Evolutionary conservation across 2,113 vertebrate species (phyloP).

Genomic region (Orycteropus afer): DNA sequence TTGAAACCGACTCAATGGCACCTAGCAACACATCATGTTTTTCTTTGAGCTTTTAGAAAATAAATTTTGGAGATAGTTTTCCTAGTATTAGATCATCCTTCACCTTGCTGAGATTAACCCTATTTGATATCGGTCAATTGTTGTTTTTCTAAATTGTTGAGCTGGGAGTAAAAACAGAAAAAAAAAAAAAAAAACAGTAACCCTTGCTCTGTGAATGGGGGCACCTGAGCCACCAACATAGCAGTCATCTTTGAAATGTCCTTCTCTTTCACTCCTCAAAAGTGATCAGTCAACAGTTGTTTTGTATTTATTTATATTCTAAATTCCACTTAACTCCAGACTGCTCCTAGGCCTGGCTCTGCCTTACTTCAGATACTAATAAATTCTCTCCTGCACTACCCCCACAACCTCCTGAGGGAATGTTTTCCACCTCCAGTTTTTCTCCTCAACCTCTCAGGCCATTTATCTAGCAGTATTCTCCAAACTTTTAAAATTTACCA

Average conservation of each 20-base stretch:
- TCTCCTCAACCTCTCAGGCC: not conserved
- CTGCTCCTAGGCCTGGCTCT: not conserved
- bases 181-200: not conserved
- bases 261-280: not conserved
- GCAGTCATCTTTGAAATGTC: not conserved
- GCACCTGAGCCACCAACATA: not conserved
- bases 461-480: not conserved
- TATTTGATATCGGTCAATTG: not conserved
- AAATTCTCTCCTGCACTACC: not conserved
- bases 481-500: not conserved
- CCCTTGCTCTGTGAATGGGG: not conserved
- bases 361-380: not conserved
- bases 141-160: not conserved
- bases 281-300: not conserved
- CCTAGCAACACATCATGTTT: not conserved
- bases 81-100: not conserved
- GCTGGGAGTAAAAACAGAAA: not conserved
- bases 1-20: too few species aligned
- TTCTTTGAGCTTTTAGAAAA: not conserved
- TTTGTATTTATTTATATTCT: not conserved
- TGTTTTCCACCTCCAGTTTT: not conserved
- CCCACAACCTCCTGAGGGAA: not conserved
- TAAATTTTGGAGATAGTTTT: not conserved
- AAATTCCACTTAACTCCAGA: not conserved
- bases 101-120: not conserved